A percentile compares a stretch with the other conserved stretches of the same genome.
Conservation (phyloP, 1,140 invertebrate genomes). For the Euura saliciscinereae region DNA sequence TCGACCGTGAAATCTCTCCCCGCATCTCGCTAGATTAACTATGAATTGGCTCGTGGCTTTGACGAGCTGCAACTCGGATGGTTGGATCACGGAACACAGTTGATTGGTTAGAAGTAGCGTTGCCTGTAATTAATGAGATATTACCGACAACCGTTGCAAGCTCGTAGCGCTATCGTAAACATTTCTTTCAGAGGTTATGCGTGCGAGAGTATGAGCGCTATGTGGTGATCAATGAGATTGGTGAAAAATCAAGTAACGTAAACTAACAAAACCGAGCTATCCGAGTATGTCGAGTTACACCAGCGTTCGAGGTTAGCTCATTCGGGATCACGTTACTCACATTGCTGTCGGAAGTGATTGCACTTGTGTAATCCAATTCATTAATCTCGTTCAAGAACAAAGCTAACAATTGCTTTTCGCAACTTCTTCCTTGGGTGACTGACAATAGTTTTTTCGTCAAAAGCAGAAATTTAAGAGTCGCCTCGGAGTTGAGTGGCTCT, state of each 20-base stretch:
- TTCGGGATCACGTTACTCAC: slow-evolving; percentile 42
- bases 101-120: slow-evolving; percentile 54
- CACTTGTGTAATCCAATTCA: slow-evolving; percentile 48
- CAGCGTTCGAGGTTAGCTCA: slow-evolving; percentile 41
- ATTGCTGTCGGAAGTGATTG: slow-evolving; percentile 44
- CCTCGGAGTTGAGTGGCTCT: slow-evolving; percentile 10
- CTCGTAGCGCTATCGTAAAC: no score
- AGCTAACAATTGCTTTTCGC: slow-evolving; percentile 50
- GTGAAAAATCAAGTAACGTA: slow-evolving; percentile 35
- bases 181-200: no score
- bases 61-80: slow-evolving; percentile 50
- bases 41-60: slow-evolving; percentile 55
- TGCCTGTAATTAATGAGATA: slow-evolving; percentile 48
- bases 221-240: slow-evolving; percentile 19
- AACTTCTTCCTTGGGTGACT: slow-evolving; percentile 42
- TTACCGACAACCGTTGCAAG: slow-evolving; percentile 30
- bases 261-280: slow-evolving; percentile 23
- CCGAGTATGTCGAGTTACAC: slow-evolving; percentile 40
- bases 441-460: slow-evolving; percentile 48
- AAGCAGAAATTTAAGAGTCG: slow-evolving; percentile 36
- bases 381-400: slow-evolving; percentile 53
- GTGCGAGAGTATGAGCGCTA: no score
- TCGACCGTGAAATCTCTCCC: slow-evolving; percentile 43
- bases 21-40: slow-evolving; percentile 47
- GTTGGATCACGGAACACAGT: slow-evolving; percentile 49